phyloP scores from a whole-genome alignment of 1,140 invertebrate species.

The Adelges cooleyi region DNA sequence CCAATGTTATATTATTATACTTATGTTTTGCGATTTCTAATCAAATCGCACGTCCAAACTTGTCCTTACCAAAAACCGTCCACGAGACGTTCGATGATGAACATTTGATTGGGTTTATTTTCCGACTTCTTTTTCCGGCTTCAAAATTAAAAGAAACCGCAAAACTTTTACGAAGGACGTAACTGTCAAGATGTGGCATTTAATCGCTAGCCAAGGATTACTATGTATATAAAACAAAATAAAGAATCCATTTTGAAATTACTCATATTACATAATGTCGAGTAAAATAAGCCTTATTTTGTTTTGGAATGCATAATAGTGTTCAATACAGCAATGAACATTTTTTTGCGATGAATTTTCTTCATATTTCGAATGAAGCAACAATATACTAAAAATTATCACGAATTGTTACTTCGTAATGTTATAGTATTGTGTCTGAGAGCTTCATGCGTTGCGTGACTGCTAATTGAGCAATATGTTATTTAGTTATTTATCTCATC shows the following conservation, averaged over 20 bases:
- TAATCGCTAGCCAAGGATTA: no score
- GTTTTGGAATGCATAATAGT: no score
- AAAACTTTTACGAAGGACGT: not conserved
- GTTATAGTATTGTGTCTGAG: not conserved
- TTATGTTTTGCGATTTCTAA: not conserved
- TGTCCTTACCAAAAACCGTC: not conserved
- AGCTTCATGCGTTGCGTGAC: not conserved
- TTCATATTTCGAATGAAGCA: no score
- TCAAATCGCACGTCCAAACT: not conserved
- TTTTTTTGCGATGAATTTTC: no score
- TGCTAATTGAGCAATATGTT: not conserved
- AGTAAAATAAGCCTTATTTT: no score
- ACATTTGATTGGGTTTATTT: conserved; percentile 8
- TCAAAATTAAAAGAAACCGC: conserved; percentile 14
- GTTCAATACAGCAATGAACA: no score
- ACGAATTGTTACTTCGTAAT: not conserved
- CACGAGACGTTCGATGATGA: not conserved
- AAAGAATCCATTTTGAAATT: no score
- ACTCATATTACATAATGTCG: no score
- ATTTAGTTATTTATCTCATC: no score
- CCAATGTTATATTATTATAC: no score
- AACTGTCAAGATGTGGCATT: not conserved
- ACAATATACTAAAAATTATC: no score
- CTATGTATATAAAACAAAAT: no score
- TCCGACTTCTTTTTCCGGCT: not conserved